Evolutionary conservation across 2,797 vertebrate genomes (phyloP).

Genomic region (Phrynocephalus forsythii): DNA sequence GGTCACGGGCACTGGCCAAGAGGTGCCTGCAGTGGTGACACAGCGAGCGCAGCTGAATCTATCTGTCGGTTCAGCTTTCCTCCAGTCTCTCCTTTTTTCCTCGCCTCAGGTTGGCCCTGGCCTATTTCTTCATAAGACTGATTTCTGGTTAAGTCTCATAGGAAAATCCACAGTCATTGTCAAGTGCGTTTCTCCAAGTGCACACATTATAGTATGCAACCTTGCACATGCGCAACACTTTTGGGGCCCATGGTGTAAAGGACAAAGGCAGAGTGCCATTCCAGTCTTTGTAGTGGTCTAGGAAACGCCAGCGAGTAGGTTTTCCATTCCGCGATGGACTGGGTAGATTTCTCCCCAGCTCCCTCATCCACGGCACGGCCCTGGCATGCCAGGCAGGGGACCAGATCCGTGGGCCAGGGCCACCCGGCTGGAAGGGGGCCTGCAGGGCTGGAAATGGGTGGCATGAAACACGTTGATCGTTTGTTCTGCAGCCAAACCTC

Average conservation of each 20-base stretch:
- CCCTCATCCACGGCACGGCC: background rate
- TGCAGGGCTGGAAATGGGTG: too few relatives aligned
- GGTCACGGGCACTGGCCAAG: background rate
- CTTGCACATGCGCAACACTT: too few relatives aligned
- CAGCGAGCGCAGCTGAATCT: background rate
- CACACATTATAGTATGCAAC: background rate
- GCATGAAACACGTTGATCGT: too few relatives aligned
- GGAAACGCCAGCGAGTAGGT: background rate
- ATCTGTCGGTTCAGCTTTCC: background rate
- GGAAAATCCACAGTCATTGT: background rate
- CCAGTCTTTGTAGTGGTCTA: background rate
- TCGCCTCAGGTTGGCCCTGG: background rate
- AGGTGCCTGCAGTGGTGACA: background rate
- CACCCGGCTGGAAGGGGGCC: too few relatives aligned
- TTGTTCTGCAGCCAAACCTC: too few relatives aligned
- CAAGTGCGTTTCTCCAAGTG: background rate
- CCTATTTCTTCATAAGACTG: background rate
- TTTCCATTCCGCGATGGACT: background rate
- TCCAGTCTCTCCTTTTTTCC: background rate
- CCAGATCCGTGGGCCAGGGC: too few relatives aligned
- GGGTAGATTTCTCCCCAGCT: background rate
- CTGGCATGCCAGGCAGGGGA: too few relatives aligned
- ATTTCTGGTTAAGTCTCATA: background rate
- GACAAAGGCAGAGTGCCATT: background rate
- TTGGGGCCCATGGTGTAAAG: background rate